Conservation (phyloP, 2,888 invertebrate species). For the Lithophane semibrunnea region DNA sequence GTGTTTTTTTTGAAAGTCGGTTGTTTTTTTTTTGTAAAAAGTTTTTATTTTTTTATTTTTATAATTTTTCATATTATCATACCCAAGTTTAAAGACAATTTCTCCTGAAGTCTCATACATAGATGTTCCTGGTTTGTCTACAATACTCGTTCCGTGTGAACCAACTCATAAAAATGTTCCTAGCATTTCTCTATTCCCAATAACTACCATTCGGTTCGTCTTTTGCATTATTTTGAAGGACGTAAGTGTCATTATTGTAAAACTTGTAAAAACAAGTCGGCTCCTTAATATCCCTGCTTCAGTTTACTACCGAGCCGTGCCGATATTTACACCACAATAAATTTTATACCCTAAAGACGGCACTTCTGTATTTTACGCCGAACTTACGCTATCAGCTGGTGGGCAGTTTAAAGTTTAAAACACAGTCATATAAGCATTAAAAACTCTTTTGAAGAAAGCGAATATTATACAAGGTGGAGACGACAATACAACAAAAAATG, state of each 20-base stretch:
- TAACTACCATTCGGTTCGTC: neutral
- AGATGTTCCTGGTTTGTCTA: neutral
- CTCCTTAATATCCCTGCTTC: slow-evolving; percentile 8
- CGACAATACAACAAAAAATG: no score
- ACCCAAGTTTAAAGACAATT: neutral
- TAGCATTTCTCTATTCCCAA: neutral
- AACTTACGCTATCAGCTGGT: neutral
- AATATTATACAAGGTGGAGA: no score
- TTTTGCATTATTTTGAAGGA: neutral
- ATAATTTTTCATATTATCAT: no score
- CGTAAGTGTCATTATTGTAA: neutral
- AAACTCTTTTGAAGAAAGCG: slow-evolving; percentile 17
- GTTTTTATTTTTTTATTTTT: no score
- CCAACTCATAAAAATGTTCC: neutral
- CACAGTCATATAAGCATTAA: slow-evolving; percentile 24
- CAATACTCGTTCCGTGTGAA: neutral
- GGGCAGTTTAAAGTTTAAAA: slow-evolving; percentile 9
- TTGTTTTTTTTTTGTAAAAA: no score
- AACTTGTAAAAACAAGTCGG: slow-evolving; percentile 2
- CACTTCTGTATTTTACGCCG: slow-evolving; percentile 37
- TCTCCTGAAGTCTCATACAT: neutral
- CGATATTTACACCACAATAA: slow-evolving; percentile 70
- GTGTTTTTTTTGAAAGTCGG: no score
- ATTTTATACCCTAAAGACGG: slow-evolving; percentile 53
- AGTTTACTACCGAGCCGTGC: slow-evolving; percentile 37